Percentiles rank a stretch among this genome's conserved stretches.
Evolutionary conservation across 2,888 invertebrate species (phyloP).

Genomic region (Limenitis arthemis): DNA sequence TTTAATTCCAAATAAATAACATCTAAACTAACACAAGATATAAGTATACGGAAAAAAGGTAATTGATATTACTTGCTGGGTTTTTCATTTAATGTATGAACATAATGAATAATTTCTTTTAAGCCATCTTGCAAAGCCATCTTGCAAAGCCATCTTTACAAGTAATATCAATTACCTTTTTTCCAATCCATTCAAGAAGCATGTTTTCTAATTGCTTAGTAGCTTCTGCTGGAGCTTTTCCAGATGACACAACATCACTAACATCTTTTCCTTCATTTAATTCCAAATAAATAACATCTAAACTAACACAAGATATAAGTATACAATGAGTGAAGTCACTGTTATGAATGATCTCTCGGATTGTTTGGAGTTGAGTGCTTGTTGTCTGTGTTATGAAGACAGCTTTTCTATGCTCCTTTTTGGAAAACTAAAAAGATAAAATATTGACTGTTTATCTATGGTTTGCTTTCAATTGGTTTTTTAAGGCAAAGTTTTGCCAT

Average conservation of each 20-base stretch:
- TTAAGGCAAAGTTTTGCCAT: neutral
- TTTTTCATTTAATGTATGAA: too few species aligned
- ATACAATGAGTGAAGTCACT: conserved; percentile 75
- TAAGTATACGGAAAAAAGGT: too few species aligned
- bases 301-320: conserved; percentile 71
- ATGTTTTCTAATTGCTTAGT: conserved; percentile 45
- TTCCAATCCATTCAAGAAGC: conserved; percentile 70
- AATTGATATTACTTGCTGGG: neutral
- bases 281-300: conserved; percentile 67
- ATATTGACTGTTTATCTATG: too few species aligned
- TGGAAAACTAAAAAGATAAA: conserved; percentile 40
- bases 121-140: too few species aligned
- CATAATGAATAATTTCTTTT: too few species aligned
- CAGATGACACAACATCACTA: conserved; percentile 45
- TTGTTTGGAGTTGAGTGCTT: conserved; percentile 66
- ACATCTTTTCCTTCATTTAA: conserved; percentile 51
- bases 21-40: conserved; percentile 71
- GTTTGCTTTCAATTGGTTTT: too few species aligned
- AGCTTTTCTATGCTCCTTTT: conserved; percentile 51
- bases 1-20: conserved; percentile 64
- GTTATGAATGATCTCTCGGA: conserved; percentile 72
- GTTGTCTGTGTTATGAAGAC: conserved; percentile 73
- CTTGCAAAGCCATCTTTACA: too few species aligned
- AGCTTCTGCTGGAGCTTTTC: conserved; percentile 45
- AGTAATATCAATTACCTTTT: conserved; percentile 64